Conservation (phyloP, 2,113 vertebrate species). For the Fregata magnificens region DNA sequence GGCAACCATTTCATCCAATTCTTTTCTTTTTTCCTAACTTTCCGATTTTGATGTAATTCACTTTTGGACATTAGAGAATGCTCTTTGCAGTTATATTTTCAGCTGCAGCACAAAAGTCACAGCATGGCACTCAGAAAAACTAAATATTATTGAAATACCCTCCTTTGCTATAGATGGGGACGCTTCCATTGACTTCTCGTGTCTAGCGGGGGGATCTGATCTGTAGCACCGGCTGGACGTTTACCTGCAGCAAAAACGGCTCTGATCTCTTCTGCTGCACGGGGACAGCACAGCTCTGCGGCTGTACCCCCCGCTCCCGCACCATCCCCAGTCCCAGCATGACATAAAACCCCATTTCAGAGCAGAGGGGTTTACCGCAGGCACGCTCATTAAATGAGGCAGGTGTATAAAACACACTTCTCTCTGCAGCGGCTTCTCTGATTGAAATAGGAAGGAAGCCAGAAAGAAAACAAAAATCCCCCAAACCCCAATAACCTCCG, state of each 20-base stretch:
- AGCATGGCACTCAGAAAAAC: background rate
- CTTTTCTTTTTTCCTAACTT: background rate
- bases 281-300: rapidly evolving
- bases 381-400: too few relatives aligned
- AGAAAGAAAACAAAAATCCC: background rate
- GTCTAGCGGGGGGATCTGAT: background rate
- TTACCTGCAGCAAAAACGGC: background rate
- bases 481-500: background rate
- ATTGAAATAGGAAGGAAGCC: background rate
- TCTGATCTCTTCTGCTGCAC: background rate
- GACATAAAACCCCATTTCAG: background rate
- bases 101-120: background rate
- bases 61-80: rapidly evolving
- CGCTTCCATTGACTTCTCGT: background rate
- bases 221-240: background rate
- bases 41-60: background rate
- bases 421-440: background rate
- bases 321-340: background rate
- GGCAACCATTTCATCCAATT: background rate
- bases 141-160: background rate
- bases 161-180: background rate
- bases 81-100: background rate
- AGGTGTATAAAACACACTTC: background rate
- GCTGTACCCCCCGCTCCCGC: rapidly evolving
- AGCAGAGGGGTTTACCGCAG: background rate